Base-by-base conservation (phyloP, 2,888 invertebrate genomes). In the Ormia ochracea region DNA sequence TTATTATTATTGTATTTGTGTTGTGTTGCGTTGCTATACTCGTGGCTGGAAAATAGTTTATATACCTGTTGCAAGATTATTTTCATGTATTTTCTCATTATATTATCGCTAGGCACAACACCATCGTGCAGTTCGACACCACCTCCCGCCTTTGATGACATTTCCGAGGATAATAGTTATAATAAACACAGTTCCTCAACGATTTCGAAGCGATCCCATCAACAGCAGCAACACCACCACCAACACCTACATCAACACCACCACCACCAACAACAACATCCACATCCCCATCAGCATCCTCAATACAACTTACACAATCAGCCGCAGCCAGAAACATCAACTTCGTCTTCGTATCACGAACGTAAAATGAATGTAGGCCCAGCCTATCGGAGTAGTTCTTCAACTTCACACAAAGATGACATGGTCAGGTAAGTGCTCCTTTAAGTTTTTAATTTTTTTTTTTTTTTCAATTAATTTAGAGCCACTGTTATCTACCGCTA, bases 71-170 rank as follows among this genome's bases (percentile, higher is more conserved):
- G 17, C 48, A 7, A 36, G 21, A 21, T 59, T 38, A 50, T 68
- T 61, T 36, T 70, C 69, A 65, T 65, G 56, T 69, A 74, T 69
- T 74, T 70, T 75, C 63, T 61, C 81, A 81, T 78, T 85, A 83
- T 86, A 87, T 83, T 89, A 89, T 89, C 84, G 89, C 89, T 90
- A 92, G 92, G 92, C 91, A 90, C 91, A 89, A 92, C 93, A 86
- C 92, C 93, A 86, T 94, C 94, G 86, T 94, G 94, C 91, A 95
- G 95, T 90, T 96, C 96, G 86, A 96, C 96, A 83, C 96, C 97
- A 84, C 96, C 96, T 85, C 96, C 96, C 84, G 95, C 96, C 84
- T 96, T 96, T 90, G 95, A 96, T 89, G 96, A 97, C 90, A 95
- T 95, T 82, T 90, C 90, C 84, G 90, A 89, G 86, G 89, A 88